Evolutionary conservation across 2,888 invertebrate genomes (phyloP).

Genomic region (Dione juno): DNA sequence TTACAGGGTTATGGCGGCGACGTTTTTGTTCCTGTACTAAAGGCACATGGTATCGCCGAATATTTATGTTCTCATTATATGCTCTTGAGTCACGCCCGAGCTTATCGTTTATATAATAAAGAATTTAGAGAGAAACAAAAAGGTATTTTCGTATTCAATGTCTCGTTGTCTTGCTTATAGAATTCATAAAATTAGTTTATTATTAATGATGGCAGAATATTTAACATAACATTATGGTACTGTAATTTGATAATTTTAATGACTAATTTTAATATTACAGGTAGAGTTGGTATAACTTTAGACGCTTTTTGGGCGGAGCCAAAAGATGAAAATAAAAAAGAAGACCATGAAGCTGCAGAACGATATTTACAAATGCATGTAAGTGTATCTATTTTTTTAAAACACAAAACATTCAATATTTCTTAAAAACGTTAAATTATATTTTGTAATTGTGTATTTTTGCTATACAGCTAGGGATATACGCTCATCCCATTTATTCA

Average conservation of each 20-base stretch:
- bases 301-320: slow-evolving; percentile 83
- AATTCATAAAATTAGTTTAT: too few relatives aligned
- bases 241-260: not conserved
- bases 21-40: slow-evolving; percentile 80
- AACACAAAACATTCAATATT: not conserved
- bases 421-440: not conserved
- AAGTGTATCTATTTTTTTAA: slow-evolving; percentile 49
- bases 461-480: slow-evolving; percentile 71
- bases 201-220: too few relatives aligned
- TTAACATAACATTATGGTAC: too few relatives aligned
- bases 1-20: slow-evolving; percentile 78
- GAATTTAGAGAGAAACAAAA: slow-evolving; percentile 80
- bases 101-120: slow-evolving; percentile 84
- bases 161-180: too few relatives aligned
- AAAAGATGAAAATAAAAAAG: slow-evolving; percentile 64
- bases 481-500: slow-evolving; percentile 80
- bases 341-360: slow-evolving; percentile 81
- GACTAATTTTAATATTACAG: slow-evolving; percentile 57
- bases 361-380: slow-evolving; percentile 83
- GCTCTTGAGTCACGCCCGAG: slow-evolving; percentile 86
- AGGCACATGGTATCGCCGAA: slow-evolving; percentile 77
- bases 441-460: not conserved
- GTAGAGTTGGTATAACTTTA: slow-evolving; percentile 83
- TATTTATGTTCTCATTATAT: slow-evolving; percentile 86
- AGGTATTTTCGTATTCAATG: slow-evolving; percentile 59